phyloP scores from a whole-genome alignment of 2,888 invertebrate species.

The Netelia virgata region DNA sequence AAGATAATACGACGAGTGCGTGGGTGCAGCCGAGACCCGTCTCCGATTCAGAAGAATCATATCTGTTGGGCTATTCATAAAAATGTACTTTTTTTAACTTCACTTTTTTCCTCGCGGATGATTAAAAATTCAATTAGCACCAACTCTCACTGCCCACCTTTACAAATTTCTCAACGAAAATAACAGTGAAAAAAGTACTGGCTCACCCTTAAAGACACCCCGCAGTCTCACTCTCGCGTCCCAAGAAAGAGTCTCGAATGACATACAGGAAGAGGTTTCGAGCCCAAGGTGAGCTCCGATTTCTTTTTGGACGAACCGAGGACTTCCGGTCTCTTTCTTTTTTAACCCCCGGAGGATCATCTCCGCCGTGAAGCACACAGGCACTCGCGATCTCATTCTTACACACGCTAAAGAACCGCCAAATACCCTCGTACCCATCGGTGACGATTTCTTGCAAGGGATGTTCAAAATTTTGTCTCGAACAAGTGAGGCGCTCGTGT shows the following conservation, averaged over 20 bases:
- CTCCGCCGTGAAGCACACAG: conserved; percentile 28
- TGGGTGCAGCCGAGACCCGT: neutral
- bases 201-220: conserved; percentile 21
- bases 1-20: conserved; percentile 52
- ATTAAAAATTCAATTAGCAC: neutral
- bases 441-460: conserved; percentile 12
- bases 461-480: conserved; percentile 27
- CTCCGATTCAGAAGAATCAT: no score
- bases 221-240: conserved; percentile 15
- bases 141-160: neutral
- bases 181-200: conserved; percentile 13
- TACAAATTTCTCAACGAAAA: neutral
- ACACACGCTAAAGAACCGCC: neutral
- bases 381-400: conserved; percentile 26
- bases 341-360: conserved; percentile 3
- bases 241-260: conserved; percentile 61
- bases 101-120: neutral
- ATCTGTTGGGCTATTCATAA: neutral
- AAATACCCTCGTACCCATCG: neutral
- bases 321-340: conserved; percentile 61
- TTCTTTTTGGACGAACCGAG: conserved; percentile 49
- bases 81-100: no score
- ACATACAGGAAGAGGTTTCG: conserved; percentile 55
- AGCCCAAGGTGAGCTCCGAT: conserved; percentile 45
- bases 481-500: conserved; percentile 60